A percentile compares a stretch with the other conserved stretches of the same genome.
Evolutionary conservation across 2,113 vertebrate species (phyloP).

Genomic region (Plectropomus leopardus): DNA sequence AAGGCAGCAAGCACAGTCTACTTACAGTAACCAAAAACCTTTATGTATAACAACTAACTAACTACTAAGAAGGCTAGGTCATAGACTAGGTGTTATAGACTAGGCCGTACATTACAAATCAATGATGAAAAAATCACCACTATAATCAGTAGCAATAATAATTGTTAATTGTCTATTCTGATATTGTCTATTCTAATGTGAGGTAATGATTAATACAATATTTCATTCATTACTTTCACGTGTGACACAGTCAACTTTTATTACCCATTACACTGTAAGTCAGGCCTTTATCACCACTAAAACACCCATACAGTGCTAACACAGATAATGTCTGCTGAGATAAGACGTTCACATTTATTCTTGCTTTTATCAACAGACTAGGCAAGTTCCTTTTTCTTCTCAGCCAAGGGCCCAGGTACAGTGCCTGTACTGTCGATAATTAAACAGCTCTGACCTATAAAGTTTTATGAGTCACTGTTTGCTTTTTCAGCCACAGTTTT

Average conservation of each 20-base stretch:
- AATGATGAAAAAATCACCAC: background rate
- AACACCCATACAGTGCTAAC: conserved; percentile 36
- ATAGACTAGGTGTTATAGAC: no score
- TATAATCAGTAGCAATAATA: background rate
- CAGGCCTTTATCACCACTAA: conserved; percentile 24
- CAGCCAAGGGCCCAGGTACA: conserved; percentile 10
- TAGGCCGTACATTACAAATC: no score
- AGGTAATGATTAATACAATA: conserved; percentile 15
- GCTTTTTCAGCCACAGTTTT: conserved; percentile 33
- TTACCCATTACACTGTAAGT: background rate
- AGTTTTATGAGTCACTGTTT: conserved; percentile 65
- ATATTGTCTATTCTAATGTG: no score
- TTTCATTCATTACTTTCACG: background rate
- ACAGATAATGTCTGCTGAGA: conserved; percentile 56
- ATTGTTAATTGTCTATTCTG: background rate
- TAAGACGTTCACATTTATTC: conserved; percentile 50
- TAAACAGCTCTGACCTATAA: conserved; percentile 55
- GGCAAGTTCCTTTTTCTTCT: conserved; percentile 41
- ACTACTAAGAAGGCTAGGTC: background rate
- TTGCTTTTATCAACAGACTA: conserved; percentile 57
- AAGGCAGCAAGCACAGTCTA: background rate
- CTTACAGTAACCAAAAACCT: background rate
- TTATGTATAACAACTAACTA: background rate
- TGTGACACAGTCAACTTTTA: background rate
- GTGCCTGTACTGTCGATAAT: conserved; percentile 52